Evolutionary conservation across 2,797 vertebrate genomes (phyloP).

Genomic region (Eurystomus glaucurus): DNA sequence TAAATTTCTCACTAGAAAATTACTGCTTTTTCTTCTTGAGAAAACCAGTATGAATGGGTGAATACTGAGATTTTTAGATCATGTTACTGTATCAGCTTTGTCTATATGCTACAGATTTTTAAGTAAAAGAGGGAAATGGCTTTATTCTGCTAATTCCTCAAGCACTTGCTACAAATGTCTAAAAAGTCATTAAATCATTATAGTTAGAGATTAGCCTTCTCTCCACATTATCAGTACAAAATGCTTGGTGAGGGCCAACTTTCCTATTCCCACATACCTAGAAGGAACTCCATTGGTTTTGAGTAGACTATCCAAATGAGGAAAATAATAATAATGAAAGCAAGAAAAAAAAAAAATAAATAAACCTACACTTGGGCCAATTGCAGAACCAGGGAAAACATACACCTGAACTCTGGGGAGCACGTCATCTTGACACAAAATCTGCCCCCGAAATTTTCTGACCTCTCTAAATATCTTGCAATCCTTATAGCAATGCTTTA

Average conservation of each 20-base stretch:
- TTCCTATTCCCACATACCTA: not conserved
- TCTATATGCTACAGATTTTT: not conserved
- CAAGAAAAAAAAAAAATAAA: not conserved
- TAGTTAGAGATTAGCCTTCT: not conserved
- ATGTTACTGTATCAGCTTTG: not conserved
- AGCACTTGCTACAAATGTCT: not conserved
- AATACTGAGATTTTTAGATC: not conserved
- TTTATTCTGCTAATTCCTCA: not conserved
- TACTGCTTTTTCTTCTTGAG: not conserved
- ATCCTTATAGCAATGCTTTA: not conserved
- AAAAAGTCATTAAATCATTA: not conserved
- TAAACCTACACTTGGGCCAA: slow-evolving; percentile 7
- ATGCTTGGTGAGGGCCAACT: not conserved
- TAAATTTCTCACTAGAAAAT: not conserved
- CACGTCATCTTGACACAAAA: slow-evolving; percentile 22
- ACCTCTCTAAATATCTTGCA: not conserved
- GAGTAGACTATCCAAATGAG: not conserved
- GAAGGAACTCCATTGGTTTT: not conserved
- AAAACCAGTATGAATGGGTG: not conserved
- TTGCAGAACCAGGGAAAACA: not conserved
- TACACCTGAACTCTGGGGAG: not conserved
- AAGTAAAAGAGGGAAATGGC: not conserved
- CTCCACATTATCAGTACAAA: not conserved
- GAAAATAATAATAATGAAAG: not conserved
- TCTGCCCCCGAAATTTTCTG: not conserved